Base-by-base conservation (phyloP, 1,140 invertebrate species). In the Sycobia sp. region DNA sequence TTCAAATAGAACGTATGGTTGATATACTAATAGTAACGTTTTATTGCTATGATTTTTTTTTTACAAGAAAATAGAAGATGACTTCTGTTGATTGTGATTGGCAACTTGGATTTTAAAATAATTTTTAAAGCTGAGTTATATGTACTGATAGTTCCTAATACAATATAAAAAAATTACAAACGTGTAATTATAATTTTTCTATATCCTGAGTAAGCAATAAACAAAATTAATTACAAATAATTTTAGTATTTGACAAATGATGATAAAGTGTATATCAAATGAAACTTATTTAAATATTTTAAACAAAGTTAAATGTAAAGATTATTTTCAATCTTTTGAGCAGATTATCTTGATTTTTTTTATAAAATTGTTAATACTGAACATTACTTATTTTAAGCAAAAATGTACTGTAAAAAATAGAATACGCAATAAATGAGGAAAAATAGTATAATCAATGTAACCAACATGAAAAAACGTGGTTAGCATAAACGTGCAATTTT, bases 91-190 rank as follows among this genome's bases (percentile, higher is more conserved):
- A 51, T 58, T 58, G 62, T 65, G 62, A 65, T 65, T 59, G 55
- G 62, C 53, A 27, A 63, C 54, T 65, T 65, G 16, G 55, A 65
- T 65, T 58, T 53, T 47, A 47, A 55, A 55, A 20, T 54, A 5
- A 39, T 32, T 56, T 62, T 39, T 57, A 56, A 58, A 65, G 39
- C 49, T 59, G 36, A 65, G 55, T 58, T 54, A 46, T 38, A 36
- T 53, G 38, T 65, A 58, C 54, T 58, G 59, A 65, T 65, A 65
- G 62, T 65, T 65, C 62, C 62, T 65, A 65, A 49, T 57, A 63
- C 34, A 50, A 32, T 39, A 57, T 36, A 20, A 51, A 49, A 51
- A 11, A 57, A 22, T 43, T 57, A 57, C 46, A 50, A 13, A 16
- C 41, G 8, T n/a, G 38, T 23, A 9, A 57, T 57, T 23, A 63